Evolutionary conservation across 2,888 invertebrate genomes (phyloP).

Genomic region (Latheticus oryzae): DNA sequence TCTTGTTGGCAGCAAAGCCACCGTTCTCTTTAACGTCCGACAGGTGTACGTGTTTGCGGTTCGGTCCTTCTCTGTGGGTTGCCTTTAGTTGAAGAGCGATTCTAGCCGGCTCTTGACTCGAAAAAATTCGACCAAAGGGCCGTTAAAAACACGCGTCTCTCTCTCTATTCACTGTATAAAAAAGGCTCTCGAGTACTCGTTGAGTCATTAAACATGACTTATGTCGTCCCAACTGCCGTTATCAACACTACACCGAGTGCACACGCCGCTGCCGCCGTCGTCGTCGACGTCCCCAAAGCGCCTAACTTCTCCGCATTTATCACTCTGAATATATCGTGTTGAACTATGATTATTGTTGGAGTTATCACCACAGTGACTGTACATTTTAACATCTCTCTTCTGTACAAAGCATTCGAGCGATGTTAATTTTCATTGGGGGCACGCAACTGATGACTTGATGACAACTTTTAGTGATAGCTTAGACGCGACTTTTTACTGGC

Average conservation of each 20-base stretch:
- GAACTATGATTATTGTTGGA: conserved; percentile 45
- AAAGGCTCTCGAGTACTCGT: conserved; percentile 41
- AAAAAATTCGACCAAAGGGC: conserved; percentile 27
- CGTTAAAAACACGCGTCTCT: conserved; percentile 49
- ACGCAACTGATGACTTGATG: neutral
- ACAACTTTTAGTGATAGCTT: too few species aligned
- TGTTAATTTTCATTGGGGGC: conserved; percentile 35
- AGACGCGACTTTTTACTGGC: too few species aligned
- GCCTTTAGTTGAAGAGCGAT: conserved; percentile 1
- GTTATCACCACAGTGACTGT: conserved; percentile 41
- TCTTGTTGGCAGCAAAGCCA: conserved; percentile 21
- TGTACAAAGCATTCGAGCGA: conserved; percentile 20
- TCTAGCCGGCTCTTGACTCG: conserved; percentile 6
- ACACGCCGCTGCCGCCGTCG: conserved; percentile 45
- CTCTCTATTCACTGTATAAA: conserved; percentile 46
- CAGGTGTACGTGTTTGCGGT: conserved; percentile 31
- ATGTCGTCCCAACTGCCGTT: conserved; percentile 49
- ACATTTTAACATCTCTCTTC: conserved; percentile 33
- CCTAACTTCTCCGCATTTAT: conserved; percentile 40
- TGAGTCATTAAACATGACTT: conserved; percentile 55
- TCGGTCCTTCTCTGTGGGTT: conserved; percentile 7
- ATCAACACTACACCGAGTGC: conserved; percentile 54
- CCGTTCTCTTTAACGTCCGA: conserved; percentile 16
- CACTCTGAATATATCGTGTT: conserved; percentile 40
- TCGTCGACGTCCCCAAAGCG: conserved; percentile 33